Percentiles rank a stretch among this genome's conserved stretches.
phyloP scores from a whole-genome alignment of 2,888 invertebrate species.

The Phalera bucephala region DNA sequence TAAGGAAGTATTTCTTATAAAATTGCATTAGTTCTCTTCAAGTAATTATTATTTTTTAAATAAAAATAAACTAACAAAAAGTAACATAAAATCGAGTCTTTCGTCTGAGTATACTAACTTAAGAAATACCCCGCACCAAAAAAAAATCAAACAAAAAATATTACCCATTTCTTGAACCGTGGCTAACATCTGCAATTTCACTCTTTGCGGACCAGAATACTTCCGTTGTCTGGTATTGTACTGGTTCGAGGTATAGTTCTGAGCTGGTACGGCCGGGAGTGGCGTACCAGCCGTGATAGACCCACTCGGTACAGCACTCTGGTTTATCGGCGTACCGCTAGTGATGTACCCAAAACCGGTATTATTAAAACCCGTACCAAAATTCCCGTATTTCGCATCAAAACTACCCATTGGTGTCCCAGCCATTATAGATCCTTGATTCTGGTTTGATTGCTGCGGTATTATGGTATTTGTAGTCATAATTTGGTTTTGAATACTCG shows the following conservation, averaged over 20 bases:
- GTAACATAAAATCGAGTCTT: no score
- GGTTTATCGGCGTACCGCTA: slow-evolving; percentile 10
- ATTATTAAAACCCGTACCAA: background rate
- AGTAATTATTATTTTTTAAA: no score
- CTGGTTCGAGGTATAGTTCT: slow-evolving; percentile 35
- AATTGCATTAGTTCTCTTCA: no score
- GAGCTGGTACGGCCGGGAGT: slow-evolving; percentile 21
- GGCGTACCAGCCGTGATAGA: slow-evolving; percentile 57
- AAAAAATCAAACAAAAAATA: slow-evolving; percentile 47
- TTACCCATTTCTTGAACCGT: slow-evolving; percentile 92
- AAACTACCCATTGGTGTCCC: slow-evolving; percentile 11
- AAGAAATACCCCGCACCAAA: no score
- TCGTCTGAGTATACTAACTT: no score
- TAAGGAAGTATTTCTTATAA: no score
- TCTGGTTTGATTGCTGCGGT: background rate
- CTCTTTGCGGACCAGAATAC: slow-evolving; percentile 81
- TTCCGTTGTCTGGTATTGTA: slow-evolving; percentile 71
- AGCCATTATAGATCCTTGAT: slow-evolving; percentile 5
- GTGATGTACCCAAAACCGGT: slow-evolving; percentile 5
- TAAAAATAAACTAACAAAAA: no score
- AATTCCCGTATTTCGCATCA: background rate
- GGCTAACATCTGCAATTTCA: slow-evolving; percentile 76
- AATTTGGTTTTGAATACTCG: background rate
- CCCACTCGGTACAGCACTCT: slow-evolving; percentile 19
- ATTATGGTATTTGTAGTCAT: background rate